Conservation (phyloP, 2,797 vertebrate genomes). For the Pipistrellus kuhlii region DNA sequence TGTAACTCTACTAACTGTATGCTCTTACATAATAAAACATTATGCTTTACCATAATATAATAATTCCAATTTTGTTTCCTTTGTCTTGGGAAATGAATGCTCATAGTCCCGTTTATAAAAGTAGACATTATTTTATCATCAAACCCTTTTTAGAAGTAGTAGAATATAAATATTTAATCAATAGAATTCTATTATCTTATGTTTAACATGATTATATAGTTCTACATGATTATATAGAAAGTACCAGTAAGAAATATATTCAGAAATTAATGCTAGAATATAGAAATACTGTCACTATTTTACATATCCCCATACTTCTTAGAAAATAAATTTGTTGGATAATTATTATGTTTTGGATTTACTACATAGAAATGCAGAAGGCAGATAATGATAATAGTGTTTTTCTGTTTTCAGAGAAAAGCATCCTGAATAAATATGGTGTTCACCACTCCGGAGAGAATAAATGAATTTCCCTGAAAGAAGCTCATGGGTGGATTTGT, state of each 20-base stretch:
- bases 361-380: constrained; percentile 48
- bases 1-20: neutral
- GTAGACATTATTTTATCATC: neutral
- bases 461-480: constrained; percentile 71
- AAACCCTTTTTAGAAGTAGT: neutral
- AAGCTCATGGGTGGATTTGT: constrained; percentile 66
- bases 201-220: constrained; percentile 2
- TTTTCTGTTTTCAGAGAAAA: constrained; percentile 68
- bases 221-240: neutral
- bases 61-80: neutral
- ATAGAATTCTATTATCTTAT: neutral
- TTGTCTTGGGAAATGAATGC: neutral
- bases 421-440: constrained; percentile 45
- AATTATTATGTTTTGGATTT: constrained; percentile 58
- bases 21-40: neutral
- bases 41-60: neutral
- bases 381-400: constrained; percentile 1
- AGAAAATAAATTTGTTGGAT: constrained; percentile 17
- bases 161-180: constrained; percentile 61
- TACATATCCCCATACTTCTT: neutral
- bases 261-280: constrained; percentile 18
- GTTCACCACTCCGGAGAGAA: constrained; percentile 49
- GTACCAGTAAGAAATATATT: neutral
- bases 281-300: neutral
- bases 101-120: neutral